Percentiles rank a stretch among this genome's conserved stretches.
Conservation (phyloP, 2,113 vertebrate species). For the Nesoenas mayeri region DNA sequence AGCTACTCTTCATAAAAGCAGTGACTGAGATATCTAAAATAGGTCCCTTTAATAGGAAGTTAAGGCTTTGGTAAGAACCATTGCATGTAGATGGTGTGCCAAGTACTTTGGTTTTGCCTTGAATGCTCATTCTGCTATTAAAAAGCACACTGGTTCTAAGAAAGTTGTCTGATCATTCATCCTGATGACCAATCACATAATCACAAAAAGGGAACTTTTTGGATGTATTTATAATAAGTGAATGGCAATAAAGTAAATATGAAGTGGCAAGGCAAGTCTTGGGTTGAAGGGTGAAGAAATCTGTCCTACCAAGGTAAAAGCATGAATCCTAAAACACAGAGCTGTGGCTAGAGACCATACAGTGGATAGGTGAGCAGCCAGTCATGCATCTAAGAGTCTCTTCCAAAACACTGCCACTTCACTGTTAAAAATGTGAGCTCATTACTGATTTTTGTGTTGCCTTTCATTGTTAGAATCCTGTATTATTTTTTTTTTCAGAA, state of each 20-base stretch:
- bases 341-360: background rate
- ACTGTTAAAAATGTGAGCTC: background rate
- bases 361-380: background rate
- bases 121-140: background rate
- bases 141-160: background rate
- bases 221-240: background rate
- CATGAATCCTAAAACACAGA: background rate
- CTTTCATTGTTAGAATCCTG: background rate
- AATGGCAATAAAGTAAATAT: background rate
- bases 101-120: background rate
- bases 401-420: background rate
- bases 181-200: background rate
- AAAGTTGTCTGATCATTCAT: background rate
- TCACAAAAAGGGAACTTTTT: background rate
- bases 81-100: background rate
- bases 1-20: background rate
- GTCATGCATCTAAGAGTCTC: fast-evolving
- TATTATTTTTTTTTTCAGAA: background rate
- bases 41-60: background rate
- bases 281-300: background rate
- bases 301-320: background rate
- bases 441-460: background rate
- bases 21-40: background rate
- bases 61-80: background rate
- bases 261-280: background rate